Evolutionary conservation across 2,888 invertebrate species (phyloP), one percentile per base, ranked within the genome.

Genomic region (Corythucha ciliata): DNA sequence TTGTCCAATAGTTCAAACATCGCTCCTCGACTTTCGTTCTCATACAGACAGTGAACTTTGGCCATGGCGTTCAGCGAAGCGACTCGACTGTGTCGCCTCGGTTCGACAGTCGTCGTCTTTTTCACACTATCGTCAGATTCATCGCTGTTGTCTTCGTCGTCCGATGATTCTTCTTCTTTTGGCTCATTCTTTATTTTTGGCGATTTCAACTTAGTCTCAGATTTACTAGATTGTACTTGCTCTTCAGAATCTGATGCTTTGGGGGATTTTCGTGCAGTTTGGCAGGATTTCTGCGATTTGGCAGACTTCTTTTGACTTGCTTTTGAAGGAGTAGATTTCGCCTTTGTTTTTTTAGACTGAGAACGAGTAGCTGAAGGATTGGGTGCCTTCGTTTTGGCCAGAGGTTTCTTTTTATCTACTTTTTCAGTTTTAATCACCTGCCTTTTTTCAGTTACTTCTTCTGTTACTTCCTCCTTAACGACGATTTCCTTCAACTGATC

Each of bases 1-100:
- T 47, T 59, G 44, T 44, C 57, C 49, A 52, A 25, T 26, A 57
- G 53, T 26, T 61, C 60, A 20, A 55, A 53, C 52, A 62, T 53
- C 12, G 59, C 61, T 26, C 60, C 57, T 52, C 60, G 57, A 34
- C 60, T 58, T 70, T 90, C 90, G 65, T 90, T 90, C 68, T 90
- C 90, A 64, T 90, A 90, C 21, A 91, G 73, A 64, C 89, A 89
- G 66, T 90, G 89, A 2, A 91, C 90, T 72, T 90, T 90, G 22
- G 89, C 89, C 60, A 85, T 68, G 1, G 91, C 91, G 66, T 91
- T 91, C 25, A 91, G 69, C 2, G 90, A 89, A 29, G 91, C 91
- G 69, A 89, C 87, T 58, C 91, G 76, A n/a, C n/a, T n/a, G 65
- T 86, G 85, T 37, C 83, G 75, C 68, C 87, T 88, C 21, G 86